These are phyloP conservation scores for Campoplex capitator DNA, from an alignment of 2,888 invertebrate genomes.

Conservation along the genomic window DNA sequence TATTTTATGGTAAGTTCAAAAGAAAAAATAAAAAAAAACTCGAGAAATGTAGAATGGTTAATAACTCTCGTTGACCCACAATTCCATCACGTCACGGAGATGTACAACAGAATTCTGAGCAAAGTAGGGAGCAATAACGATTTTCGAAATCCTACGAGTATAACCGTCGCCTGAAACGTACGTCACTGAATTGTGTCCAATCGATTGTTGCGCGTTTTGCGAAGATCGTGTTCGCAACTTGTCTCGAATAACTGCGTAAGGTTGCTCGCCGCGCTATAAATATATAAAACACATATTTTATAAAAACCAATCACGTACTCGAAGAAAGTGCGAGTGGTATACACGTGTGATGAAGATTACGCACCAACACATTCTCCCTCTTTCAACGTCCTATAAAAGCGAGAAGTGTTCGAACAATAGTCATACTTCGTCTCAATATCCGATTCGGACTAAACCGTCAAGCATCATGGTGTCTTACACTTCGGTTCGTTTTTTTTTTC, in stretches of 20 bases:
- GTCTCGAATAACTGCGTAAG: slow-evolving; percentile 37
- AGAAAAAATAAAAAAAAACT: not conserved
- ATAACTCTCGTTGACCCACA: not conserved
- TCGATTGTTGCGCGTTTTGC: slow-evolving; percentile 50
- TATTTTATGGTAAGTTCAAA: not conserved
- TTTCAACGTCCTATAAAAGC: slow-evolving; percentile 72
- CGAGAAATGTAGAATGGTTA: not conserved
- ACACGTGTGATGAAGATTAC: slow-evolving; percentile 11
- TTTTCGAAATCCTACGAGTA: slow-evolving; percentile 16
- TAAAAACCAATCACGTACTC: slow-evolving; percentile 72
- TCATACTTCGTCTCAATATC: slow-evolving; percentile 64
- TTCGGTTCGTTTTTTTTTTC: slow-evolving; percentile 66
- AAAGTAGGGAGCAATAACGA: not conserved
- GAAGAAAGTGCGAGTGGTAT: slow-evolving; percentile 73
- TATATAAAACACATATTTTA: slow-evolving; percentile 52
- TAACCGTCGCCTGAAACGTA: not conserved
- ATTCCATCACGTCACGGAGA: slow-evolving; percentile 19
- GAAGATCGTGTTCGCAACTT: slow-evolving; percentile 52
- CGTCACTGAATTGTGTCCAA: slow-evolving; percentile 18
- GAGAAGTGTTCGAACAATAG: slow-evolving; percentile 54
- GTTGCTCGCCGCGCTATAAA: slow-evolving; percentile 43
- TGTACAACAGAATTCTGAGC: not conserved
- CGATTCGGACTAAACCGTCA: slow-evolving; percentile 60
- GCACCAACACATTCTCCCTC: slow-evolving; percentile 26
- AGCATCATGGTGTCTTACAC: slow-evolving; percentile 72